phyloP scores from a whole-genome alignment of 2,888 invertebrate genomes.

The Ypsolopha scabrella region DNA sequence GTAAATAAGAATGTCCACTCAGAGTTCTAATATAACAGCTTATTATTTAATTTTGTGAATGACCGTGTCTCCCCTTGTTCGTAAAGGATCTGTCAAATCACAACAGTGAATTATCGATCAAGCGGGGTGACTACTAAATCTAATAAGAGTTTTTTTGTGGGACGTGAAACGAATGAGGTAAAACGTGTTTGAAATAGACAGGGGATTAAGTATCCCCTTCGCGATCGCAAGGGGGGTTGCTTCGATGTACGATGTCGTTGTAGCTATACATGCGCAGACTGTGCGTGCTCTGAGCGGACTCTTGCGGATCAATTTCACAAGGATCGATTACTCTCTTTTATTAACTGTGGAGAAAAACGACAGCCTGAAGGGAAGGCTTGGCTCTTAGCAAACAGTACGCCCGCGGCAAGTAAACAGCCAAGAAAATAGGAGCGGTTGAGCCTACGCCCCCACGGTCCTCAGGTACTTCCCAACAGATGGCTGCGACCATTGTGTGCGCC shows the following conservation, averaged over 20 bases:
- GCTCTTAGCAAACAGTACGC: constrained; percentile 2
- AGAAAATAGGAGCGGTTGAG: background rate
- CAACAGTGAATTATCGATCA: constrained; percentile 48
- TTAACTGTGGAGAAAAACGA: constrained; percentile 13
- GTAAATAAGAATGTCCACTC: background rate
- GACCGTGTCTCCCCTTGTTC: background rate
- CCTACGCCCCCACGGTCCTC: constrained; percentile 11
- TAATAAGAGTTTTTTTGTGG: constrained; percentile 60
- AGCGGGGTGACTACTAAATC: constrained; percentile 43
- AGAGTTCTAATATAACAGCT: background rate
- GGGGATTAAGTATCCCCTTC: constrained; percentile 64
- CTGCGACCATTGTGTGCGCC: constrained; percentile 33
- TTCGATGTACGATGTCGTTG: constrained; percentile 12
- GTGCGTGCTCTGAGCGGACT: constrained; percentile 41
- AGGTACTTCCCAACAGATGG: constrained; percentile 51
- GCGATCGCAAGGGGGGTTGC: constrained; percentile 26
- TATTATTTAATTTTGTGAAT: background rate
- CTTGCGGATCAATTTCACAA: constrained; percentile 50
- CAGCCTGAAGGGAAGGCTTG: constrained; percentile 18
- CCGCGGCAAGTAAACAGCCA: constrained; percentile 1
- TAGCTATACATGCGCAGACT: constrained; percentile 4
- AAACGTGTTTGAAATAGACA: constrained; percentile 70
- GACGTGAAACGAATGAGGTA: constrained; percentile 64
- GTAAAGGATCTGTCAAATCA: constrained; percentile 39
- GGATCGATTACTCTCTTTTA: constrained; percentile 53